Evolutionary conservation across 2,113 vertebrate species (phyloP), one percentile per base, ranked within the genome.

Genomic region (Caranx melampygus): DNA sequence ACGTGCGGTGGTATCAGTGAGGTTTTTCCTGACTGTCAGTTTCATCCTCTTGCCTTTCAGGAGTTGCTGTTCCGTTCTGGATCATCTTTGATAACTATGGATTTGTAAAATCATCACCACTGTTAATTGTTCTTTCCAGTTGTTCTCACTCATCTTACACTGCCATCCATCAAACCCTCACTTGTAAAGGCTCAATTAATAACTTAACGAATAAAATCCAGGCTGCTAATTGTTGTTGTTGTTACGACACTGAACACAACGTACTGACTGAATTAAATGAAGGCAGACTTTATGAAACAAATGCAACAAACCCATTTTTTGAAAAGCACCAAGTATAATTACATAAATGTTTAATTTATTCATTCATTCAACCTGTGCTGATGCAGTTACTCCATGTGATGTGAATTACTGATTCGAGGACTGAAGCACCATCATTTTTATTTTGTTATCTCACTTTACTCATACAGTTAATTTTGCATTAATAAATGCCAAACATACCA

Each of bases 1-100:
- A 78, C 74, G 62, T 85, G 69, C 66, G 61, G 69, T 70, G 78
- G 78, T 85, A 65, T 88, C 81, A 59, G 61, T 14, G 66, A 78
- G 45, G 70, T 68, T 55, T 55, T 81, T 70, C 73, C 71, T 64
- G 47, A 62, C 75, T 47, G 62, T 66, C 34, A 35, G 47, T 51
- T 86, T 85, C 31, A 45, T 72, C 40, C 72, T 67, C 60, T 67
- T 34, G 40, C 54, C 58, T 82, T 71, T 60, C 72, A 78, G 58
- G 71, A 35, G 64, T 47, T 68, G 1, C 67, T 65, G 1, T 12
- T 62, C 35, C 35, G 45, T 73, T 58, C 52, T 26, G 6, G 1
- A 71, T 47, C 11, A 75, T 61, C 61, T 77, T 81, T 81, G 71
- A 86, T 72, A 54, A 34, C 42, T 7, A 44, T n/a, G 33, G 35